Evolutionary conservation across 2,113 vertebrate genomes (phyloP), one percentile per base, ranked within the genome.

Genomic region (Mormoops blainvillei): DNA sequence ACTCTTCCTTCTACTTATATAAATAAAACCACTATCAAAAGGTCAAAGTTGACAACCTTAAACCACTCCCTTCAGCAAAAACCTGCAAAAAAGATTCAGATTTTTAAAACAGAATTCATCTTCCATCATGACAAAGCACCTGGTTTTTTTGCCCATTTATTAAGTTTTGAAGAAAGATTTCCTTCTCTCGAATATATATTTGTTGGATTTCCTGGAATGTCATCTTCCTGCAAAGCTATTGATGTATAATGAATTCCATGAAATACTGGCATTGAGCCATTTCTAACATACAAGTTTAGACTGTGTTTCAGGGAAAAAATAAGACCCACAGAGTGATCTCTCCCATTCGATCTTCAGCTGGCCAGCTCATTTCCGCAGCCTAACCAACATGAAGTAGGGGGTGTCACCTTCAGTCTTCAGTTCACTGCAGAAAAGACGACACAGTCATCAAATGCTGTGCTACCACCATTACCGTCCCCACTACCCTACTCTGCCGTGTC

Each of bases 381-480:
- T 97, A 36, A 87, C 73, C 48, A 98, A 76, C 98, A 98, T 91
- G 78, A 93, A 0, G 81, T 98, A 98, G 2, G 98, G 98, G 3
- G 98, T 84, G 1, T 5, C 0, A 28, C 5, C 85, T 11, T 93
- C 96, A 3, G 63, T 48, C 95, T 68, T 90, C 1, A 74, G 76
- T 26, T 94, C 65, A 3, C 98, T 98, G 84, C 3, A 89, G 31
- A 33, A 88, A 78, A 93, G 38, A 96, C 19, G 76, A 97, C 10
- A 84, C 2, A 38, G 16, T 87, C 33, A 74, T 52, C n/a, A 87
- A 89, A 26, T 15, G 38, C 26, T 22, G 5, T 13, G 18, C 10
- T n/a, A 16, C 16, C n/a, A 16, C 13, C 20, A 54, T 61, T 7
- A 33, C 45, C 18, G 71, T 6, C 38, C 81, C 54, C 5, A 28